Percentiles rank a stretch among this genome's conserved stretches.
Conservation (phyloP, 2,113 vertebrate species). For the Lucifuga dentata region DNA sequence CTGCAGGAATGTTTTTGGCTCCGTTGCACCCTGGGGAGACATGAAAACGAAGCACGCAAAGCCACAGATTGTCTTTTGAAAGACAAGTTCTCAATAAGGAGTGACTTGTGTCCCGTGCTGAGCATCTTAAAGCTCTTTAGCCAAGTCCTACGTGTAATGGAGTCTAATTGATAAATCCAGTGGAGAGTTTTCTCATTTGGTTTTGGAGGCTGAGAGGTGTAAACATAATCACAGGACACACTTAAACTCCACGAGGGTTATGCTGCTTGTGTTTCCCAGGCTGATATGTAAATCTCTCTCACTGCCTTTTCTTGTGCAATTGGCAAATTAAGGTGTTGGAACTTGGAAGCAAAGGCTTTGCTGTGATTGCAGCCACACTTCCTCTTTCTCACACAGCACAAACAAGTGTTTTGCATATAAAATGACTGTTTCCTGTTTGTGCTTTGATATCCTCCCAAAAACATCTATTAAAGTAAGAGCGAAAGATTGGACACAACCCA, state of each 20-base stretch:
- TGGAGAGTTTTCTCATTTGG: not conserved
- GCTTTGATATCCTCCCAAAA: not conserved
- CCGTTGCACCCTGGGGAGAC: constrained; percentile 50
- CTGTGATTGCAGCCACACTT: constrained; percentile 1
- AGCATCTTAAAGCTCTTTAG: constrained; percentile 31
- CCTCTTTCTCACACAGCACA: not conserved
- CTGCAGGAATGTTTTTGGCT: constrained; percentile 63
- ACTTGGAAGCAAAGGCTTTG: constrained; percentile 7
- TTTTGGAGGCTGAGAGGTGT: constrained; percentile 18
- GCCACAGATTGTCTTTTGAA: constrained; percentile 36
- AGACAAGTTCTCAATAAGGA: constrained; percentile 20
- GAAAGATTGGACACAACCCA: not conserved
- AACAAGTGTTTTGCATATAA: constrained; percentile 42
- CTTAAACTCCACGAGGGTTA: constrained; percentile 5
- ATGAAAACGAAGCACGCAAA: constrained; percentile 44
- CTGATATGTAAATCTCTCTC: not conserved
- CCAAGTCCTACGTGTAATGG: constrained; percentile 4
- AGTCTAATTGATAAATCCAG: constrained; percentile 30
- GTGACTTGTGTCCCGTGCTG: constrained; percentile 29
- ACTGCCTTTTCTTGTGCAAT: constrained; percentile 15
- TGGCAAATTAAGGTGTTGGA: constrained; percentile 12
- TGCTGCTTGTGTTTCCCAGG: not conserved
- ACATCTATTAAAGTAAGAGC: constrained; percentile 13
- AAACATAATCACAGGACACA: constrained; percentile 27
- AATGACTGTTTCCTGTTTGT: constrained; percentile 58